These are phyloP conservation scores for Thryonomys swinderianus DNA, from an alignment of 2,113 vertebrate species.

Conservation along the genomic window DNA sequence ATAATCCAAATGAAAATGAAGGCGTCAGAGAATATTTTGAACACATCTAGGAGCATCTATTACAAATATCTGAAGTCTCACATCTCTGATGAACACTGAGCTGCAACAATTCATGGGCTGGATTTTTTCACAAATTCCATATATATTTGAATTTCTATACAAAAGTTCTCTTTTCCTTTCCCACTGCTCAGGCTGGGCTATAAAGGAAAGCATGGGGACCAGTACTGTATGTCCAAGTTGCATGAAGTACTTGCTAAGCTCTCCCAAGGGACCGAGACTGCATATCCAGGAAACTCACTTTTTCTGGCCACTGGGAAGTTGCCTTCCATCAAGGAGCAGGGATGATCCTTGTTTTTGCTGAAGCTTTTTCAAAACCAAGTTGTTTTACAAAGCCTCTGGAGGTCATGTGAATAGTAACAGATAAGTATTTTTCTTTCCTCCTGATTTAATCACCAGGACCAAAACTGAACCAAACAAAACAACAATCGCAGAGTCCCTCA, in stretches of 20 bases:
- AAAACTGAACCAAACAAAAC: neutral
- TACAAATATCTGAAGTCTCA: neutral
- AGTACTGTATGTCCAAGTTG: neutral
- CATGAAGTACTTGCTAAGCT: neutral
- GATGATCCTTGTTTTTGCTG: neutral
- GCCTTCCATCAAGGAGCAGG: neutral
- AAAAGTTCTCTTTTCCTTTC: neutral
- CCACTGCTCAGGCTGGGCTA: neutral
- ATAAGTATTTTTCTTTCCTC: neutral
- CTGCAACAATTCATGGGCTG: neutral
- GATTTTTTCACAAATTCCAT: neutral
- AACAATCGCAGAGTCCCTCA: neutral
- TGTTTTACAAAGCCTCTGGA: slow-evolving; percentile 2
- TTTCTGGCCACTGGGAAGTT: neutral
- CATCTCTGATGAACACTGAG: neutral
- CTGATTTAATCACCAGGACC: neutral
- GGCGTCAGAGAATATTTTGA: neutral
- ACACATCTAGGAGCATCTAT: neutral
- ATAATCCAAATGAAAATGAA: neutral
- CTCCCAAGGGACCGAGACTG: neutral
- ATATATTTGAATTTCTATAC: neutral
- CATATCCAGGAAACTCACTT: neutral
- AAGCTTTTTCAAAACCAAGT: neutral
- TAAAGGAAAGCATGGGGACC: neutral
- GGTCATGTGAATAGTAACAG: neutral